Base-by-base conservation (phyloP, 2,888 invertebrate genomes). In the Ditula angustiorana region DNA sequence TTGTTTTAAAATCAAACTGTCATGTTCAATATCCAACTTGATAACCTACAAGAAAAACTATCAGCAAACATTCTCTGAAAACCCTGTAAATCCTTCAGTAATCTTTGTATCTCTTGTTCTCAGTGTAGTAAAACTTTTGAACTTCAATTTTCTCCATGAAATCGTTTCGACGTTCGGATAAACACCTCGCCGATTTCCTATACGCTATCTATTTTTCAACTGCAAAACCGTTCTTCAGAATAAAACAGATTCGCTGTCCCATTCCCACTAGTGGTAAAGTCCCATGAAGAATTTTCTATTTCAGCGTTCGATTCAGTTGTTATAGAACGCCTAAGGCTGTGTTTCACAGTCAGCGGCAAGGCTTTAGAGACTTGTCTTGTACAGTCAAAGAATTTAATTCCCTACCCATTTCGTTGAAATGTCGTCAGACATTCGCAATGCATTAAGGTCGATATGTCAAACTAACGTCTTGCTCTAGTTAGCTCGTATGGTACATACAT, bases 81-180 rank as follows among this genome's bases (percentile, higher is more conserved):
- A n/a, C n/a, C n/a, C n/a, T n/a, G n/a, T n/a, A n/a, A n/a, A n/a
- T n/a, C n/a, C n/a, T n/a, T 24, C 28, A 50, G 23, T n/a, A n/a
- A n/a, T n/a, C 33, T 2, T 7, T 16, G 11, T 30, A 30, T 33
- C 33, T 24, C 33, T 30, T 4, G 30, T 24, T 24, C 49, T 19
- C 23, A n/a, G 8, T 33, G 61, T 53, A 24, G 26, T 26, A 62
- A 49, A 49, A 57, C 30, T 62, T 63, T 13, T 11, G 50, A 52
- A 52, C 50, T 63, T 35, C 44, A 63, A 63, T 63, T 63, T 63
- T 58, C 57, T 63, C 56, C 62, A 50, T 57, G 57, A 58, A 63
- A 63, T 63, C 63, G 57, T 58, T 52, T 21, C 37, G 41, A 47
- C 63, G 49, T 57, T 55, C 10, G 10, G 46, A 21, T 56, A 56